Conservation (phyloP, 2,888 invertebrate species). For the Malthinus seriepunctatus region DNA sequence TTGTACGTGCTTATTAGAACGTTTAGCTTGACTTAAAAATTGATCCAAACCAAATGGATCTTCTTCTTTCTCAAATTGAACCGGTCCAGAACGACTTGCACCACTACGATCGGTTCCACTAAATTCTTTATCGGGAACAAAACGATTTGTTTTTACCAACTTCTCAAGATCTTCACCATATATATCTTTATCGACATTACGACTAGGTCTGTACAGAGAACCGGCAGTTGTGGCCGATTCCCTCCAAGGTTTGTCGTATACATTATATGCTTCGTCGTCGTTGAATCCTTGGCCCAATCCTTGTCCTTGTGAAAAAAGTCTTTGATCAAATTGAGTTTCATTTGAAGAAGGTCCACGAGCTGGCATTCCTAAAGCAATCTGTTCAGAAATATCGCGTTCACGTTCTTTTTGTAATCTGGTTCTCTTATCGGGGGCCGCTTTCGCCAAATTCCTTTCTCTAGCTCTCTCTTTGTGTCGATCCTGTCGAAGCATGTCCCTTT, state of each 20-base stretch:
- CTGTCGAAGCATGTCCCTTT: conserved; percentile 83
- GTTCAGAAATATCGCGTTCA: conserved; percentile 97
- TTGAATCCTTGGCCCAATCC: conserved; percentile 90
- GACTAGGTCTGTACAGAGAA: conserved; percentile 87
- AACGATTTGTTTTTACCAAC: conserved; percentile 87
- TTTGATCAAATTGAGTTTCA: conserved; percentile 91
- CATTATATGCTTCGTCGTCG: conserved; percentile 96
- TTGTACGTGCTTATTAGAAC: conserved; percentile 70
- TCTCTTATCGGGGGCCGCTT: conserved; percentile 94
- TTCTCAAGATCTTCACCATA: conserved; percentile 91
- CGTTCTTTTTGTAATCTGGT: conserved; percentile 86
- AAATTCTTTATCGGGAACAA: conserved; percentile 97
- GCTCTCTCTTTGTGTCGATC: conserved; percentile 92
- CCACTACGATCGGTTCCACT: conserved; percentile 81
- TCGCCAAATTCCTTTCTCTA: conserved; percentile 87
- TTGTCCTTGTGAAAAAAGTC: conserved; percentile 91
- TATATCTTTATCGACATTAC: conserved; percentile 86
- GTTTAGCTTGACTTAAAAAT: conserved; percentile 96
- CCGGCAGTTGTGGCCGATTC: conserved; percentile 83
- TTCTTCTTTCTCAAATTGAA: conserved; percentile 89
- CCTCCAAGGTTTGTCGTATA: conserved; percentile 98
- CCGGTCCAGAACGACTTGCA: conserved; percentile 83
- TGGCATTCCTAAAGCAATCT: conserved; percentile 96
- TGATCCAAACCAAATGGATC: conserved; percentile 99
- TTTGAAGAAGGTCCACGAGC: conserved; percentile 72